phyloP scores from a whole-genome alignment of 2,888 invertebrate genomes.

The Chloroclystis v-ata region DNA sequence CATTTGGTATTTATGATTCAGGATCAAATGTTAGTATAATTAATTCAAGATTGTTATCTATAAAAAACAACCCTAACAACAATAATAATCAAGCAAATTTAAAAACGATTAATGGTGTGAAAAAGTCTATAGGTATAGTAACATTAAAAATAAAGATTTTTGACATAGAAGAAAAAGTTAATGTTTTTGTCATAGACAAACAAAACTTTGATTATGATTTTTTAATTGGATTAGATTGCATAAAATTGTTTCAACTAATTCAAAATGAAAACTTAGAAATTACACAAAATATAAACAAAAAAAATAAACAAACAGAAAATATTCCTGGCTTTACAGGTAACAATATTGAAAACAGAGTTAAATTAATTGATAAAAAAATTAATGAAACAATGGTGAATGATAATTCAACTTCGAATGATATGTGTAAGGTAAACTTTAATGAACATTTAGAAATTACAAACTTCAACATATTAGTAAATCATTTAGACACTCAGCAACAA shows the following conservation, averaged over 20 bases:
- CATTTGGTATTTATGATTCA: slow-evolving; percentile 33
- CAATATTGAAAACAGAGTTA: too few relatives aligned
- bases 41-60: too few relatives aligned
- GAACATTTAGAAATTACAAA: slow-evolving; percentile 18
- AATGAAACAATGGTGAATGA: slow-evolving; percentile 22
- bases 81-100: too few relatives aligned
- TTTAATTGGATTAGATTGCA: slow-evolving; percentile 30
- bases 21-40: too few relatives aligned
- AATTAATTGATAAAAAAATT: neutral
- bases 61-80: too few relatives aligned
- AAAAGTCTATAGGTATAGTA: too few relatives aligned
- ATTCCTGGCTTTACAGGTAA: too few relatives aligned
- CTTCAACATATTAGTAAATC: slow-evolving; percentile 9
- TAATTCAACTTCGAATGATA: too few relatives aligned
- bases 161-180: too few relatives aligned
- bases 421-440: slow-evolving; percentile 25
- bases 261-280: slow-evolving; percentile 31
- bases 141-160: too few relatives aligned
- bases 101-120: too few relatives aligned
- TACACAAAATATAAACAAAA: slow-evolving; percentile 3
- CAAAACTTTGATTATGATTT: slow-evolving; percentile 33
- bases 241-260: slow-evolving; percentile 27
- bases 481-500: slow-evolving; percentile 13
- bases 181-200: slow-evolving; percentile 28
- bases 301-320: too few relatives aligned